phyloP scores from a whole-genome alignment of 2,888 invertebrate species.

The Pharmacophagus antenor region DNA sequence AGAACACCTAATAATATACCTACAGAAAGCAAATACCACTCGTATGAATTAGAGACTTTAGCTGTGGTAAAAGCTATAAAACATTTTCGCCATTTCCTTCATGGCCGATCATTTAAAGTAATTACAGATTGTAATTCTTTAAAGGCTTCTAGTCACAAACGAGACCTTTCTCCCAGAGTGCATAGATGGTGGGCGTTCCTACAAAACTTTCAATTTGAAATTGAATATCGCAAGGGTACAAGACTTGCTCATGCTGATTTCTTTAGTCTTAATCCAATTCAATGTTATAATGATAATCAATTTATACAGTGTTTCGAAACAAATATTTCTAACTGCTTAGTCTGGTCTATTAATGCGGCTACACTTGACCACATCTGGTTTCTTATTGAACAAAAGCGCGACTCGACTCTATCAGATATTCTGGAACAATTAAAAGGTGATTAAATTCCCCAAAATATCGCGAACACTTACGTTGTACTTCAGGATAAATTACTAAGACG shows the following conservation, averaged over 20 bases:
- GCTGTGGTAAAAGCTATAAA: conserved; percentile 37
- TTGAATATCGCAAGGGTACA: not conserved
- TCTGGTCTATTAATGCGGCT: not conserved
- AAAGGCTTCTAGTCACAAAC: conserved; percentile 38
- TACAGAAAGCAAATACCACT: conserved; percentile 35
- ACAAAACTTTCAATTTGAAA: not conserved
- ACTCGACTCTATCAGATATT: conserved; percentile 8
- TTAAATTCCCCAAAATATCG: conserved; percentile 21
- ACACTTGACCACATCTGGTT: not conserved
- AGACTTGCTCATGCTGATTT: not conserved
- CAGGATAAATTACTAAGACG: conserved; percentile 32
- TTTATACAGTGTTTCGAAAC: no score
- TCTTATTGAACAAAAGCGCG: not conserved
- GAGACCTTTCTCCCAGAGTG: conserved; percentile 36
- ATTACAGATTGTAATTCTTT: conserved; percentile 39
- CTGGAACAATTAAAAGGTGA: conserved; percentile 28
- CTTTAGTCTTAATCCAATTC: not conserved
- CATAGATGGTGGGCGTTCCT: conserved; percentile 39
- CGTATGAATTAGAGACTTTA: conserved; percentile 37
- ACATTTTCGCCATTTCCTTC: conserved; percentile 39
- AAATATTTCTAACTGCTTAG: not conserved
- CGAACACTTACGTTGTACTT: conserved; percentile 25
- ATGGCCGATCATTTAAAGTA: conserved; percentile 32
- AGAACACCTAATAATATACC: not conserved
- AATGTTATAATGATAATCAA: no score